A percentile compares a stretch with the other conserved stretches of the same genome.
These are phyloP conservation scores for Cherax quadricarinatus DNA, from an alignment of 1,140 invertebrate genomes.

Conservation along the genomic window DNA sequence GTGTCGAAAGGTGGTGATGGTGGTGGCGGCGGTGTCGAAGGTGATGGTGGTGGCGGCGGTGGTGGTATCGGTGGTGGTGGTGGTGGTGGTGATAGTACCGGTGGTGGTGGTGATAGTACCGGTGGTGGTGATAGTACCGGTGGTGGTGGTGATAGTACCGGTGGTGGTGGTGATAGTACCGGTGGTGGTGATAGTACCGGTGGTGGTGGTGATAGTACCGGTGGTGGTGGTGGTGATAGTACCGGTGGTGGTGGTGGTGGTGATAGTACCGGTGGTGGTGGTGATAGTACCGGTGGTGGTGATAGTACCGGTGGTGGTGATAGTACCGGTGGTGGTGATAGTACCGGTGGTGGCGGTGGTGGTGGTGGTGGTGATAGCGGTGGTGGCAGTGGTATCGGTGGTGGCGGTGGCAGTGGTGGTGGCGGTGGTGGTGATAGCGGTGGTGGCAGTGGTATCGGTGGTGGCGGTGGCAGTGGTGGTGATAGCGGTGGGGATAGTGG, in stretches of 20 bases:
- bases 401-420: not conserved
- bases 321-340: not conserved
- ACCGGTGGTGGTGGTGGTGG: no score
- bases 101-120: not conserved
- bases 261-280: no score
- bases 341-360: not conserved
- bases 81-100: no score
- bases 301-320: conserved; percentile 3
- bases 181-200: not conserved
- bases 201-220: no score
- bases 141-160: conserved; percentile 3
- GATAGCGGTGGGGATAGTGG: no score
- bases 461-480: not conserved
- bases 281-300: conserved; percentile 3
- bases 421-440: not conserved
- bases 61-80: not conserved
- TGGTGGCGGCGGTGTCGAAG: no score
- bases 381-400: not conserved
- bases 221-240: no score
- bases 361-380: not conserved
- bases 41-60: no score
- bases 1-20: no score
- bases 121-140: conserved; percentile 3
- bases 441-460: not conserved
- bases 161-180: conserved; percentile 3